Evolutionary conservation across 2,888 invertebrate genomes (phyloP), one percentile per base, ranked within the genome.

Genomic region (Drosophila anomelani): DNA sequence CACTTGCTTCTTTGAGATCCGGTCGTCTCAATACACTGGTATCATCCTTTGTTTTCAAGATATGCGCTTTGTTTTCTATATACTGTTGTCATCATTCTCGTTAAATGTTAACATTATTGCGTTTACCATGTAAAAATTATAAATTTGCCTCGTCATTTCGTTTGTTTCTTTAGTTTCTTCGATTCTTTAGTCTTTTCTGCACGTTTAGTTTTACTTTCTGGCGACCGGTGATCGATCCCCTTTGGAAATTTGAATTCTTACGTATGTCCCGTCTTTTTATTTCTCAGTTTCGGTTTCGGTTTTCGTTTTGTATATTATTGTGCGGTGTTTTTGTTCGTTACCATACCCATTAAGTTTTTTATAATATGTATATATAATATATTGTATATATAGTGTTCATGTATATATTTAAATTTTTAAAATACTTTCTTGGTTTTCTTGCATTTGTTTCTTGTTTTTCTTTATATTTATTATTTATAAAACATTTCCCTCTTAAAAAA

Each of bases 271-370:
- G 17, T 29, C 38, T 53, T 60, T 41, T 39, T 58, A 57, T 41
- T 51, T 68, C 58, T 10, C 54, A 20, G 51, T 34, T 53, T 57
- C 61, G 57, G 20, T 43, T 36, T 57, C 54, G 58, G 58, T 62
- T 69, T 71, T 87, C 89, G 89, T 90, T 71, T 87, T 90, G 89
- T 90, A 90, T 89, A 90, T 90, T 90, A 90, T 90, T 90, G 90
- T 90, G 90, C 90, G 89, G 88, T 90, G 88, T 90, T 90, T 79
- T 84, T 84, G 85, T 84, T 87, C 87, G 87, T 85, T 84, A 85
- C 80, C 82, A 87, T 79, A 87, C 81, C 75, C 81, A 71, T 85
- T 80, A 69, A 83, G 79, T 82, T 85, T 82, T 84, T 85, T 51
- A 15, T 51, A 80, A 61, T 76, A 63, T 78, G 66, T 86, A 77